Evolutionary conservation across 2,113 vertebrate genomes (phyloP).

Genomic region (Scomber scombrus): DNA sequence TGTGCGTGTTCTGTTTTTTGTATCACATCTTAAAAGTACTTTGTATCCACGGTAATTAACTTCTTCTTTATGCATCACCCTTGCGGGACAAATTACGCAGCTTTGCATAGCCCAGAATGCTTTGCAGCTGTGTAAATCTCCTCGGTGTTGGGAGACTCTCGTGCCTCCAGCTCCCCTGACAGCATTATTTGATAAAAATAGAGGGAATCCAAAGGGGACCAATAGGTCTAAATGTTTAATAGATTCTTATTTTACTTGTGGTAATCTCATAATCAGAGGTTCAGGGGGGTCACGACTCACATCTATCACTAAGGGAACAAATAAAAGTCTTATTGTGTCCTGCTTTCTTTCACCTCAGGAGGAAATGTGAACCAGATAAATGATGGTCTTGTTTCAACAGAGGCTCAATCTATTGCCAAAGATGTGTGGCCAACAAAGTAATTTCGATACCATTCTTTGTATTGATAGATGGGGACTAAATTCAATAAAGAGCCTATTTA

Average conservation of each 20-base stretch:
- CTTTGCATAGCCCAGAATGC: constrained; percentile 43
- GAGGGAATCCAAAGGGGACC: constrained; percentile 44
- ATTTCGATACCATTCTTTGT: constrained; percentile 80
- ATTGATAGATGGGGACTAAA: constrained; percentile 83
- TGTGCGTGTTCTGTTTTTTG: constrained; percentile 22
- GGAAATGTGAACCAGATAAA: constrained; percentile 83
- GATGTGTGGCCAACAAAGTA: constrained; percentile 82
- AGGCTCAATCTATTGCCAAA: constrained; percentile 77
- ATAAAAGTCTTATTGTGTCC: constrained; percentile 80
- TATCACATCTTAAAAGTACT: constrained; percentile 59
- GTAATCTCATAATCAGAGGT: constrained; percentile 79
- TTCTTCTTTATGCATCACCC: constrained; percentile 52
- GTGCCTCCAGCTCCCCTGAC: constrained; percentile 42
- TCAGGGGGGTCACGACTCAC: constrained; percentile 61
- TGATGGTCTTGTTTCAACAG: constrained; percentile 77
- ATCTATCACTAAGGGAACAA: constrained; percentile 81
- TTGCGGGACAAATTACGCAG: constrained; percentile 46
- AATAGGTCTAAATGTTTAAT: constrained; percentile 77
- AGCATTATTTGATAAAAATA: constrained; percentile 48
- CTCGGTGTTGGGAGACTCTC: constrained; percentile 29
- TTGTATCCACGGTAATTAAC: constrained; percentile 64
- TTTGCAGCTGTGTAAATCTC: constrained; percentile 55
- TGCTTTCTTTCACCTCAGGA: constrained; percentile 68
- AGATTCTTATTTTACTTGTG: constrained; percentile 78
- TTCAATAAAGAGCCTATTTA: constrained; percentile 84